Evolutionary conservation across 2,113 vertebrate genomes (phyloP).

Genomic region (Rhinolophus ferrumequinum): DNA sequence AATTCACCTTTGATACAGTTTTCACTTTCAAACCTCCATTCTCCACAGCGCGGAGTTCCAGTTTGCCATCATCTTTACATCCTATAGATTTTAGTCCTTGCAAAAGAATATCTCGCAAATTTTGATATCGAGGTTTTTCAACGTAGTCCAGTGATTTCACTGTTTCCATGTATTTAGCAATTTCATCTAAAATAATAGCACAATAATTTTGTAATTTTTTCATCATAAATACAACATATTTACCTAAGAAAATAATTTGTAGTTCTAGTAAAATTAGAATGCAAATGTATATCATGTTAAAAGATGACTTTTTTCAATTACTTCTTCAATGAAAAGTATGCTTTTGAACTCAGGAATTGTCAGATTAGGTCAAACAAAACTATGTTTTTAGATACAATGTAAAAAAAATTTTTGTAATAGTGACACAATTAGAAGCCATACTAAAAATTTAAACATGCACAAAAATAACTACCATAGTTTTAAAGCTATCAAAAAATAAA

Average conservation of each 20-base stretch:
- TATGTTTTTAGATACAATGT: background rate
- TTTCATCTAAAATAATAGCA: conserved; percentile 89
- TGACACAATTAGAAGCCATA: background rate
- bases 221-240: background rate
- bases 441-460: background rate
- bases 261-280: background rate
- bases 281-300: background rate
- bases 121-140: conserved; percentile 92
- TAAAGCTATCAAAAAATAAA: background rate
- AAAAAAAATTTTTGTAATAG: conserved; percentile 17
- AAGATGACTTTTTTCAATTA: background rate
- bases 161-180: conserved; percentile 93
- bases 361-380: conserved; percentile 26
- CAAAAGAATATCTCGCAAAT: conserved; percentile 90
- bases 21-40: conserved; percentile 81
- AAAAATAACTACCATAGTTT: background rate
- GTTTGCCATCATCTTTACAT: conserved; percentile 89
- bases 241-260: background rate
- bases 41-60: conserved; percentile 86
- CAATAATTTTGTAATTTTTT: background rate
- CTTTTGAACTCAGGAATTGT: background rate
- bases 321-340: background rate
- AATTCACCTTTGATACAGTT: conserved; percentile 81
- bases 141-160: conserved; percentile 90
- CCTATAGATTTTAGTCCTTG: conserved; percentile 91